Conservation (phyloP, 2,113 vertebrate genomes). For the Motacilla alba region DNA sequence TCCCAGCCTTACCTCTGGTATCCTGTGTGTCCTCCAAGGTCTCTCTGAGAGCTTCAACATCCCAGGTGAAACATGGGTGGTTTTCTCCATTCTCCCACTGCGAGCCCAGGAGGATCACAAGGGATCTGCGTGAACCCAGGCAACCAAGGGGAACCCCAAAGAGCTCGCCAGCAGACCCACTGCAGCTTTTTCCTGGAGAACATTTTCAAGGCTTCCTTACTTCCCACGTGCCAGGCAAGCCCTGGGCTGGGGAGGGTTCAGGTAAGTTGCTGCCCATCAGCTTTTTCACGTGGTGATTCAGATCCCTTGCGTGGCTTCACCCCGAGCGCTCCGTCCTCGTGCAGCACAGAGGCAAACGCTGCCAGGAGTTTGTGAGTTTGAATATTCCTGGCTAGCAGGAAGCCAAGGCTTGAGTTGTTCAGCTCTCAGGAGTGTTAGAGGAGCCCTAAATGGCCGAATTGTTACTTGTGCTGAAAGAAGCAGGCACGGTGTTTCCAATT, state of each 20-base stretch:
- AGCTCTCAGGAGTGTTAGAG: slow-evolving; percentile 25
- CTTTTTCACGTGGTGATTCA: neutral
- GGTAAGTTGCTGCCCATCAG: neutral
- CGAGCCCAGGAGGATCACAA: neutral
- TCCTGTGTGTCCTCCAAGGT: neutral
- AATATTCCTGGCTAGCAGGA: neutral
- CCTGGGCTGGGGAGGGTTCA: neutral
- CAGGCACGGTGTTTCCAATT: slow-evolving; percentile 65
- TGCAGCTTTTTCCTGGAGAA: neutral
- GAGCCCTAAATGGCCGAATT: slow-evolving; percentile 67
- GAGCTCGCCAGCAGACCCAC: rapidly evolving
- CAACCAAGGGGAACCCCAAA: neutral
- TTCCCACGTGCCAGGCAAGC: neutral
- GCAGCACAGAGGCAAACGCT: neutral
- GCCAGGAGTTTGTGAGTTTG: slow-evolving; percentile 29
- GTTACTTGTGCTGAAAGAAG: slow-evolving; percentile 62
- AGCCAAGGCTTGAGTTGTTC: neutral
- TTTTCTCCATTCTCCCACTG: neutral
- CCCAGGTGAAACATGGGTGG: rapidly evolving
- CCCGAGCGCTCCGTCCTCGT: rapidly evolving
- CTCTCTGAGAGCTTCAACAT: neutral
- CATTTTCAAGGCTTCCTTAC: neutral
- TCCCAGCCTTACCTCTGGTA: neutral
- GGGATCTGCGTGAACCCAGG: neutral
- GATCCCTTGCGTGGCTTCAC: neutral